phyloP scores from a whole-genome alignment of 53 echinoderm and acorn worm species.

The Echinometra lucunter region DNA sequence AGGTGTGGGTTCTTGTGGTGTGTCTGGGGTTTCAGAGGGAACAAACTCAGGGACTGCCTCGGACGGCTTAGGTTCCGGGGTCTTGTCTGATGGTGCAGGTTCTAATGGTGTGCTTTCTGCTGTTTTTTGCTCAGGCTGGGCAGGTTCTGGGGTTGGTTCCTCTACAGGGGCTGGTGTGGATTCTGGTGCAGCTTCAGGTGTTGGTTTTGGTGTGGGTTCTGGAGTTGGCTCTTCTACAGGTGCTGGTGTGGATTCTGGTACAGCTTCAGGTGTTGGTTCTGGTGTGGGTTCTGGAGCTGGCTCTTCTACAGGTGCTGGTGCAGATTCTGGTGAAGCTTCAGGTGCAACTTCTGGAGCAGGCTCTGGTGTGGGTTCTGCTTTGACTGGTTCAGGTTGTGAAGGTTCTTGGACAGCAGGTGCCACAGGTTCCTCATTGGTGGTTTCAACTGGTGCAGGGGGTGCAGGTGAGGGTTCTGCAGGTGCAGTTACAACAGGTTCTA shows the following conservation, averaged over 20 bases:
- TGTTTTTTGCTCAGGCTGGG: background rate
- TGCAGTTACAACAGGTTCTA: slow-evolving; percentile 45
- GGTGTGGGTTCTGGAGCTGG: background rate
- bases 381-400: slow-evolving; percentile 20
- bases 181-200: slow-evolving; percentile 26
- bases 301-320: slow-evolving; percentile 25
- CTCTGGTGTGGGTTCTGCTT: slow-evolving; percentile 19
- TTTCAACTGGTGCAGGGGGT: slow-evolving; percentile 1
- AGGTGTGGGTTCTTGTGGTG: slow-evolving; percentile 27
- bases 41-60: background rate
- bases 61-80: background rate
- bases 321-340: background rate
- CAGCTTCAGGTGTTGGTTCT: slow-evolving; percentile 41
- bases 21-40: slow-evolving; percentile 30
- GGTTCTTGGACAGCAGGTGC: slow-evolving; percentile 2
- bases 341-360: slow-evolving; percentile 38
- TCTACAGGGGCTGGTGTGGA: background rate
- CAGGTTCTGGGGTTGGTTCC: slow-evolving; percentile 14
- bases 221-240: slow-evolving; percentile 1
- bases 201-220: slow-evolving; percentile 30
- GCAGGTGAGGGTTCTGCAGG: background rate
- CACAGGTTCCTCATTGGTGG: background rate
- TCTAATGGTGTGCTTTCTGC: slow-evolving; percentile 20
- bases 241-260: background rate
- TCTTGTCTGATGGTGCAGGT: background rate